Evolutionary conservation across 2,888 invertebrate genomes (phyloP), one percentile per base, ranked within the genome.

Genomic region (Chorisops tibialis): DNA sequence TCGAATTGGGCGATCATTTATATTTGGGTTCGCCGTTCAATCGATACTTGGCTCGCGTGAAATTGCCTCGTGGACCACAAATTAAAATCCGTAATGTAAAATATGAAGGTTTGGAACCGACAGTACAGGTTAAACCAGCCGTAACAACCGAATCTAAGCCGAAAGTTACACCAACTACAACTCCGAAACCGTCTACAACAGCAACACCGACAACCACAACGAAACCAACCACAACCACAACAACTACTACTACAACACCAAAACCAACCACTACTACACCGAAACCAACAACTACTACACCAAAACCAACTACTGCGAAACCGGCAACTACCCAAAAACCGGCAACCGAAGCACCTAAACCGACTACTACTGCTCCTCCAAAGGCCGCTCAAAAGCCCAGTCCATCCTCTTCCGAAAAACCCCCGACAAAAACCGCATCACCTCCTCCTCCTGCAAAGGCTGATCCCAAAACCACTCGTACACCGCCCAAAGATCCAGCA

Each of bases 11-110:
- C 54, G 83, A 85, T 67, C 81, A 82, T 68, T 75, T 91, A 12
- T 85, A 85, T 70, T 74, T 85, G 9, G 91, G 89, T 18, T 84
- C 84, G 14, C 90, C 91, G 0, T 84, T 82, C 67, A 85, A 85
- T 70, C 79, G 83, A 60, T 88, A 81, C 68, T 74, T 91, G 48
- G 87, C 81, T 0, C 81, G 85, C 59, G 81, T 89, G n/a, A 82
- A 86, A 37, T 79, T 83, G 9, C 79, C 79, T 2, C 74, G 73
- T 67, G 68, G 68, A 9, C 70, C 72, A 19, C 69, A 70, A 65
- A 67, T 75, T 0, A 77, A 75, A 65, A 71, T 74, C 12, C 72
- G 70, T 16, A 75, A 75, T 66, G 75, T 77, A 37, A 71, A 76
- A 35, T 73, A 73, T 30, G 77, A 77, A 56, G 74, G 74, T 41